Percentiles rank a stretch among this genome's conserved stretches.
These are phyloP conservation scores for Tricholaema leucomelas DNA, from an alignment of 2,113 vertebrate species.

Conservation along the genomic window DNA sequence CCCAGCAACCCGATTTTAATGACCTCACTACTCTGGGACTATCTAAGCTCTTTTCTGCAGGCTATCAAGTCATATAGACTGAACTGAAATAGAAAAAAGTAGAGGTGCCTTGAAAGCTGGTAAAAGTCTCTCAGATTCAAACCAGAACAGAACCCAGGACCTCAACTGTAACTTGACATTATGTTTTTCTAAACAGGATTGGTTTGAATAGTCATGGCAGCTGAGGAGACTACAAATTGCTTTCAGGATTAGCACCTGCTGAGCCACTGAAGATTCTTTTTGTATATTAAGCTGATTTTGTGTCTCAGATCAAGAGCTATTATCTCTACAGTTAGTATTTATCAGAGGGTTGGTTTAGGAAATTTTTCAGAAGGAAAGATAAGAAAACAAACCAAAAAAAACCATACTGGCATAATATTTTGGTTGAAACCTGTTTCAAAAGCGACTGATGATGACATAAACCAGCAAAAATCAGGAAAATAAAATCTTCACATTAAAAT, in stretches of 20 bases:
- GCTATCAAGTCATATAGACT: neutral
- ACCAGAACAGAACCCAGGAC: neutral
- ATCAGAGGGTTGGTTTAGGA: neutral
- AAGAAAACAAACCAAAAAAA: neutral
- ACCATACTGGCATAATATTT: neutral
- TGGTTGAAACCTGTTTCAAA: neutral
- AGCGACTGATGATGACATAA: neutral
- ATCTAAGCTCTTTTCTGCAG: neutral
- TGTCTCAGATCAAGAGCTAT: neutral
- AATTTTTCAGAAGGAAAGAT: neutral
- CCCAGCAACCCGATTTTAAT: neutral
- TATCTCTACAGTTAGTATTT: neutral
- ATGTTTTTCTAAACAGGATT: neutral
- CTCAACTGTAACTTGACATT: neutral
- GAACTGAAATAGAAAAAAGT: fast-evolving
- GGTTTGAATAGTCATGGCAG: neutral
- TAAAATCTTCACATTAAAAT: neutral
- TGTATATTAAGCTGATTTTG: neutral
- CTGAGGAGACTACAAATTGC: neutral
- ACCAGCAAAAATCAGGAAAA: neutral
- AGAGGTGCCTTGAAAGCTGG: neutral
- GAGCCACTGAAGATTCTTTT: neutral
- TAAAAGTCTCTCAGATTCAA: neutral
- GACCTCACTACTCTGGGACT: neutral
- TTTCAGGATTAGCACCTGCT: neutral